phyloP scores from a whole-genome alignment of 2,888 invertebrate genomes.

The Apotomis turbidana region DNA sequence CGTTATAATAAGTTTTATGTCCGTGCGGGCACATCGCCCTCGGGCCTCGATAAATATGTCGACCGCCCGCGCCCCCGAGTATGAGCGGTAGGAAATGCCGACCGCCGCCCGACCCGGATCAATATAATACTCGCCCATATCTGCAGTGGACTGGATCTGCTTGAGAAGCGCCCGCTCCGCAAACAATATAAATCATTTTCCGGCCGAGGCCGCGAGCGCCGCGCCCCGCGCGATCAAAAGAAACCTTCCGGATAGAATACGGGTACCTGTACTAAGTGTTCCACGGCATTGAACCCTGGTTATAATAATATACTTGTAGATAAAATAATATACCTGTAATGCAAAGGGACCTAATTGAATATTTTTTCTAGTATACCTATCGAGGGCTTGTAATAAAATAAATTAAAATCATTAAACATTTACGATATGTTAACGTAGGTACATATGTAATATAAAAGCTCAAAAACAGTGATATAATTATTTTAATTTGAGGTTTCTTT shows the following conservation, averaged over 20 bases:
- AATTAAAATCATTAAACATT: no score
- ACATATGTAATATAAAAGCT: no score
- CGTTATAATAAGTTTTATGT: slow-evolving; percentile 76
- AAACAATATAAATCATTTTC: slow-evolving; percentile 84
- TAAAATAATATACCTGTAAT: background rate
- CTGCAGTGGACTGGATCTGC: slow-evolving; percentile 82
- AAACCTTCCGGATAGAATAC: background rate
- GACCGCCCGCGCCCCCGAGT: slow-evolving; percentile 68
- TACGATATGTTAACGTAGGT: no score
- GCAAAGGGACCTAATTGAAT: no score
- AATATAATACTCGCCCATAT: slow-evolving; percentile 84
- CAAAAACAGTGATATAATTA: no score
- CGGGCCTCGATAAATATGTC: slow-evolving; percentile 76
- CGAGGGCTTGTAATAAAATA: no score
- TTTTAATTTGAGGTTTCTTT: no score
- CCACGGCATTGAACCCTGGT: background rate
- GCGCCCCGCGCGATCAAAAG: slow-evolving; percentile 45
- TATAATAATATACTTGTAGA: background rate
- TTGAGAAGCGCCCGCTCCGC: slow-evolving; percentile 76
- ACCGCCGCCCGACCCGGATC: slow-evolving; percentile 77
- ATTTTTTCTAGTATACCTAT: no score
- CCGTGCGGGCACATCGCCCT: slow-evolving; percentile 64
- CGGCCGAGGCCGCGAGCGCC: slow-evolving; percentile 66
- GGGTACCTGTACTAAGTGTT: slow-evolving; percentile 4
- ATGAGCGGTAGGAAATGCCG: slow-evolving; percentile 80